Percentiles rank a stretch among this genome's conserved stretches.
Evolutionary conservation across 2,888 invertebrate species (phyloP).

Genomic region (Priocnemis perturbator): DNA sequence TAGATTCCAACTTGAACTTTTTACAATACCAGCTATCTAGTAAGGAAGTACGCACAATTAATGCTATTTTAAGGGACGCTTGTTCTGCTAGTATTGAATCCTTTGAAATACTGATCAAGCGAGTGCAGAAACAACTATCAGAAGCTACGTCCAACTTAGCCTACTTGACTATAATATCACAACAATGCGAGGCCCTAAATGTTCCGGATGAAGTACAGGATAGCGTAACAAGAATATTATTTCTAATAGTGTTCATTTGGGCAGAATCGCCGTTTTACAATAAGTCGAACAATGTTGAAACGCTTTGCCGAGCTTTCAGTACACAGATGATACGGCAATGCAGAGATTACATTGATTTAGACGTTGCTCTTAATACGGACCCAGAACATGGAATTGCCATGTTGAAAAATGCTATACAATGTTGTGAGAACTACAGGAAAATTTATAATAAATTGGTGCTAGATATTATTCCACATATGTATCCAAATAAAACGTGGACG

Average conservation of each 20-base stretch:
- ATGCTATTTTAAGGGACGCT: slow-evolving; percentile 61
- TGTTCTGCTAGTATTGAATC: slow-evolving; percentile 66
- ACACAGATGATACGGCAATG: slow-evolving; percentile 77
- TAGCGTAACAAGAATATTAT: slow-evolving; percentile 75
- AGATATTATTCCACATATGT: slow-evolving; percentile 16
- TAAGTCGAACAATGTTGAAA: slow-evolving; percentile 67
- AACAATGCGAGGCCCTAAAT: slow-evolving; percentile 75
- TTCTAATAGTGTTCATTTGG: slow-evolving; percentile 77
- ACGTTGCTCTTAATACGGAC: slow-evolving; percentile 76
- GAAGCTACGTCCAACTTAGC: slow-evolving; percentile 77
- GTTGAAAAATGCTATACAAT: slow-evolving; percentile 75
- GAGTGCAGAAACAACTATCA: slow-evolving; percentile 62
- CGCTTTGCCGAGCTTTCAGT: slow-evolving; percentile 75
- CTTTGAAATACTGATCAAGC: slow-evolving; percentile 58
- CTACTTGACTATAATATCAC: slow-evolving; percentile 76
- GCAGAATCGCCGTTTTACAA: slow-evolving; percentile 78
- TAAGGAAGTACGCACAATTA: slow-evolving; percentile 61
- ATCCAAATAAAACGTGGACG: slow-evolving; percentile 73
- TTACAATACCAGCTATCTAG: slow-evolving; percentile 68
- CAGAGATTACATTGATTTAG: slow-evolving; percentile 74
- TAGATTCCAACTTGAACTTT: slow-evolving; percentile 71
- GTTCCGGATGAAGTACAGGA: slow-evolving; percentile 74
- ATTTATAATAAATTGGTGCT: slow-evolving; percentile 70
- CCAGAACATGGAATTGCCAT: slow-evolving; percentile 74
- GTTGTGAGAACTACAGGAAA: slow-evolving; percentile 76